phyloP scores from a whole-genome alignment of 2,113 vertebrate species.

The Scalopus aquaticus region DNA sequence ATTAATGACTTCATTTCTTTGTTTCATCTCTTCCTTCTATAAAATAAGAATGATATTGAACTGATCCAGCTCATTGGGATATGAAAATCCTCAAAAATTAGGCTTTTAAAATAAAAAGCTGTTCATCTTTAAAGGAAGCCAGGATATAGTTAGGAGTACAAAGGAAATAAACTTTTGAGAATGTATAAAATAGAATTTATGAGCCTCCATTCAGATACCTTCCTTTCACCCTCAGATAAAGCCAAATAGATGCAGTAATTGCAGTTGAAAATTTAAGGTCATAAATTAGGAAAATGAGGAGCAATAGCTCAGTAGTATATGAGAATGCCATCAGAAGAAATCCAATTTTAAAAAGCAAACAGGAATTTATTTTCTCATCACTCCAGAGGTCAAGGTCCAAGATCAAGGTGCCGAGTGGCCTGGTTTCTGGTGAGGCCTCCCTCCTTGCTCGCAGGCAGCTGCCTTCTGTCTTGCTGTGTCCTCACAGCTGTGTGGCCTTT shows the following conservation, averaged over 20 bases:
- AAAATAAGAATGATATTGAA: background rate
- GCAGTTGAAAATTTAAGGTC: background rate
- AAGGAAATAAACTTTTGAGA: background rate
- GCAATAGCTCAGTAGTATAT: background rate
- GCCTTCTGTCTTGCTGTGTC: background rate
- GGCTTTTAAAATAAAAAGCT: background rate
- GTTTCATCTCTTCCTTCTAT: background rate
- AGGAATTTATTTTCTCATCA: too few relatives aligned
- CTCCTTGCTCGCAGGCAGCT: background rate
- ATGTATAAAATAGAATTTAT: background rate
- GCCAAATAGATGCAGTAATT: background rate
- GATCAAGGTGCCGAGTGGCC: too few relatives aligned
- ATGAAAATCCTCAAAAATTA: background rate
- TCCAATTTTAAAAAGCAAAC: background rate
- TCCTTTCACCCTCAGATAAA: background rate
- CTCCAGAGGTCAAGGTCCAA: background rate
- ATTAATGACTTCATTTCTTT: background rate
- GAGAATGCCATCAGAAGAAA: background rate
- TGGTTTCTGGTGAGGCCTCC: background rate
- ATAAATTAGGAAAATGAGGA: background rate
- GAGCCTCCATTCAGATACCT: background rate
- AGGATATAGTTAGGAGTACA: background rate
- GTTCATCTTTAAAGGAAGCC: background rate
- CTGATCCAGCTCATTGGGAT: background rate
- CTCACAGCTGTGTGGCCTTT: background rate